Conservation (phyloP, 2,113 vertebrate species). For the Falcunculus frontatus region DNA sequence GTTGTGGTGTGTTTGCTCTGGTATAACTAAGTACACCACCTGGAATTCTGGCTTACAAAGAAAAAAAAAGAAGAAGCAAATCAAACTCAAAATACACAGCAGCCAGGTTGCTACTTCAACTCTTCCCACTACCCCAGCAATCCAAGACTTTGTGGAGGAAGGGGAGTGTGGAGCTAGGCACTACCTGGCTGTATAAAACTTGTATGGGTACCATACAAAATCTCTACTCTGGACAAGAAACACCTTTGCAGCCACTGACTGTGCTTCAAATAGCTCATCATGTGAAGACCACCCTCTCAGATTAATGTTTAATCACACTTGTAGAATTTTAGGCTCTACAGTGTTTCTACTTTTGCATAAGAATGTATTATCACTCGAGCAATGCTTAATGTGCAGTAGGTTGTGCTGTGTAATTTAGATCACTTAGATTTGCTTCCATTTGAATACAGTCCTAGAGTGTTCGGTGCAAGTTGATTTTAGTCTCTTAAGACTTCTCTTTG, state of each 20-base stretch:
- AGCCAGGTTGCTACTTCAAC: neutral
- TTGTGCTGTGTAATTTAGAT: neutral
- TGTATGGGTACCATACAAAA: neutral
- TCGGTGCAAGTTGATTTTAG: neutral
- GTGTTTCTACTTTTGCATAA: neutral
- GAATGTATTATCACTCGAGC: neutral
- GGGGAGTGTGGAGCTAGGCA: rapidly evolving
- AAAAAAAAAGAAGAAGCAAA: neutral
- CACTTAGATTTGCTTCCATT: neutral
- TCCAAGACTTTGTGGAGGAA: neutral
- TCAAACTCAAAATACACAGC: neutral
- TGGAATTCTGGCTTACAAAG: neutral
- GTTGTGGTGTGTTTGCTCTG: neutral
- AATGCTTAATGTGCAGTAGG: neutral
- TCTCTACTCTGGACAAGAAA: neutral
- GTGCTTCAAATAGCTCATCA: neutral
- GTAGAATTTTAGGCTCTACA: neutral
- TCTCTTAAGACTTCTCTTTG: neutral
- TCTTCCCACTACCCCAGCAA: neutral
- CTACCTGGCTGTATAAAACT: neutral
- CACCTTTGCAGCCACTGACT: neutral
- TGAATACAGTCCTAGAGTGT: neutral
- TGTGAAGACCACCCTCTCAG: neutral
- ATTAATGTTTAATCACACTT: neutral
- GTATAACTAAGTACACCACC: neutral